Percentiles rank a stretch among this genome's conserved stretches.
Evolutionary conservation across 2,797 vertebrate genomes (phyloP).

Genomic region (Dromococcyx pavoninus): DNA sequence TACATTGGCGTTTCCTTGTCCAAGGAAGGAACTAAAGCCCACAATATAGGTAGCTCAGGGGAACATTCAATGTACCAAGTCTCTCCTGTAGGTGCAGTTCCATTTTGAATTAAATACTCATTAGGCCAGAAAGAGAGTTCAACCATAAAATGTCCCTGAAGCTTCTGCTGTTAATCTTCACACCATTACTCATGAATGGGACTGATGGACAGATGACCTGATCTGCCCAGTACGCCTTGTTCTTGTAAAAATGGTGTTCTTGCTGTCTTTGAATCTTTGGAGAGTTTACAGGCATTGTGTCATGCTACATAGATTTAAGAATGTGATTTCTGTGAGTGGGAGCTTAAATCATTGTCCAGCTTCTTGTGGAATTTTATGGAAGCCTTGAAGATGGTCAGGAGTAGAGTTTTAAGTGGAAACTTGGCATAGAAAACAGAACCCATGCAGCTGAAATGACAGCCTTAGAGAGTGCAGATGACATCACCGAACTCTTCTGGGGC

Average conservation of each 20-base stretch:
- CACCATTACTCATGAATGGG: neutral
- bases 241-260: neutral
- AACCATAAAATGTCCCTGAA: neutral
- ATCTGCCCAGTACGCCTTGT: neutral
- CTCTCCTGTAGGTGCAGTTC: neutral
- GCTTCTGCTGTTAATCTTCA: conserved; percentile 9
- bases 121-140: conserved; percentile 6
- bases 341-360: neutral
- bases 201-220: neutral
- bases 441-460: neutral
- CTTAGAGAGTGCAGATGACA: neutral
- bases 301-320: neutral
- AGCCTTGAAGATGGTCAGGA: neutral
- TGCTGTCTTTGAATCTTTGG: neutral
- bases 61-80: neutral
- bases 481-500: neutral
- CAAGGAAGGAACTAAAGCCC: neutral
- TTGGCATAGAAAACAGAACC: neutral
- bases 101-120: conserved; percentile 27
- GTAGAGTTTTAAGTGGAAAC: neutral
- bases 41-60: neutral
- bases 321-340: neutral
- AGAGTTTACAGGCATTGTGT: neutral
- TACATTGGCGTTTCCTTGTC: neutral
- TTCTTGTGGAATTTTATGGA: neutral